Evolutionary conservation across 2,797 vertebrate species (phyloP).

Genomic region (Lutjanus campechanus): DNA sequence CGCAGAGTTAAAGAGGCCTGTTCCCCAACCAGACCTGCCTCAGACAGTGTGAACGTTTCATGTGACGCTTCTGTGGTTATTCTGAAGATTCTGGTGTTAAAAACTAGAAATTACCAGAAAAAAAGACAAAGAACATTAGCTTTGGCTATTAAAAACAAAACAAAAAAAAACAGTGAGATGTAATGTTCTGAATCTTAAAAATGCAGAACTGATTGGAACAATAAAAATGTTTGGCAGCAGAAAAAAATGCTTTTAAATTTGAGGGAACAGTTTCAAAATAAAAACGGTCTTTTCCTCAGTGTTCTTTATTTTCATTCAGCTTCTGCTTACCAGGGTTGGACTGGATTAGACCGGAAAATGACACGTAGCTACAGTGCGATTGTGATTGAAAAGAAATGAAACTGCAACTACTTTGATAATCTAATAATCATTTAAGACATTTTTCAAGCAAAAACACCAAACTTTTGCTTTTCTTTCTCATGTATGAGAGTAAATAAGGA

Average conservation of each 20-base stretch:
- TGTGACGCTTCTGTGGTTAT: conserved; percentile 1
- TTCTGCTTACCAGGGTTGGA: accelerated
- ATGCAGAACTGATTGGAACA: neutral
- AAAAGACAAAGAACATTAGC: neutral
- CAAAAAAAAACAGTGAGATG: neutral
- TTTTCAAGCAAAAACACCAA: neutral
- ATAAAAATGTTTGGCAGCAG: neutral
- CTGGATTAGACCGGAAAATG: accelerated
- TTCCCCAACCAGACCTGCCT: conserved; percentile 12
- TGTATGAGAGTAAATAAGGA: neutral
- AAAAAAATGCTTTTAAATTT: neutral
- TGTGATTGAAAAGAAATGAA: neutral
- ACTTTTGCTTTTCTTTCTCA: neutral
- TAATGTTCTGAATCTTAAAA: conserved; percentile 8
- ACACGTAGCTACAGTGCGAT: no score
- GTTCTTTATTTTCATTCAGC: neutral
- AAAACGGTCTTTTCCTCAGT: neutral
- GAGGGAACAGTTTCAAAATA: neutral
- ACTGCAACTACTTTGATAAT: neutral
- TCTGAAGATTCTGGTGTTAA: neutral
- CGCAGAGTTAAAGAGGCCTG: neutral
- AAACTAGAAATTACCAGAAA: neutral
- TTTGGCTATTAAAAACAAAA: neutral
- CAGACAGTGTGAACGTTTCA: neutral
- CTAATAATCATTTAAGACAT: neutral